Evolutionary conservation across 2,113 vertebrate species (phyloP), one percentile per base, ranked within the genome.

Genomic region (Promerops cafer): DNA sequence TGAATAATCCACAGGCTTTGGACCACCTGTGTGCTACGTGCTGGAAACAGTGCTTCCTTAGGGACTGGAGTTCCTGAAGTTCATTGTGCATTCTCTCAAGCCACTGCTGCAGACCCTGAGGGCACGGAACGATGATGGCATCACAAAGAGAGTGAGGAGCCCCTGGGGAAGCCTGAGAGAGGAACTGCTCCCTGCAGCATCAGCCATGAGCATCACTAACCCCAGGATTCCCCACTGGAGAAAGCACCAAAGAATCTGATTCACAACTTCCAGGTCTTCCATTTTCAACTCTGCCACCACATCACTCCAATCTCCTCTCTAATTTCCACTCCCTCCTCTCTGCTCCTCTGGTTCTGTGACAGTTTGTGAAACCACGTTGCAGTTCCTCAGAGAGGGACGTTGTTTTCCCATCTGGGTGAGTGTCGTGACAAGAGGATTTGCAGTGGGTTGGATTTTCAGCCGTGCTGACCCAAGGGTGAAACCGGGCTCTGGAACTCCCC

Each of bases 401-500:
- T 9, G 19, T 44, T 68, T 52, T 56, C 40, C 59, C 33, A 7
- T 2, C 40, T 16, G 2, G 24, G 17, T 16, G 19, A 75, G 50
- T 15, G 0, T 10, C 1, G 2, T 53, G 53, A 59, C 28, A 49
- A 22, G 63, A 57, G 70, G n/a, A 57, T 57, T 30, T 61, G 50
- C 40, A 5, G 3, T 6, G 39, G 26, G 26, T 10, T 91, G 69
- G 27, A 31, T 71, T 66, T 65, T 66, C 61, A 92, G 75, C 31
- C 1, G 1, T 8, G 27, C 60, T 64, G 50, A 35, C 0, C 2
- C 31, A 8, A 10, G 1, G 4, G 50, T 23, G 75, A 30, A 39
- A 19, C 2, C 8, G 40, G 65, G 26, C 50, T 61, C 37, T 65
- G 79, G 80, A 79, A 78, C 16, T 70, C 5, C 65, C 56, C 52